Conservation (phyloP, 2,113 vertebrate species). For the Saccopteryx bilineata region DNA sequence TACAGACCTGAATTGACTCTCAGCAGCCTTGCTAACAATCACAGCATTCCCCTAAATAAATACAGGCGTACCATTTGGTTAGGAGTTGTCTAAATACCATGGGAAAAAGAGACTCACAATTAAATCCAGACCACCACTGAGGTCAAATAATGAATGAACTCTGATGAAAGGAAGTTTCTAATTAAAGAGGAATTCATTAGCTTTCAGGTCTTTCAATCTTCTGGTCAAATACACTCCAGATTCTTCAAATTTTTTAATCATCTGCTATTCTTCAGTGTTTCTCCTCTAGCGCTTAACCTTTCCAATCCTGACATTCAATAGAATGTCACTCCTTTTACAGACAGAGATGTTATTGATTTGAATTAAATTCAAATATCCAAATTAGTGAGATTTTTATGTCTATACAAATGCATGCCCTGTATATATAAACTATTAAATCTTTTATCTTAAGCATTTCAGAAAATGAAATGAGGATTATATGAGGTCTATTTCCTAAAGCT, state of each 20-base stretch:
- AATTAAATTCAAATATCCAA: not conserved
- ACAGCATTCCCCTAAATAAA: conserved; percentile 9
- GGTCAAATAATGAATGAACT: not conserved
- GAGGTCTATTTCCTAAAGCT: not conserved
- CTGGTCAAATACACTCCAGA: not conserved
- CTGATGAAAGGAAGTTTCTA: not conserved
- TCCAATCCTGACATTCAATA: not conserved
- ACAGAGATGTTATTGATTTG: not conserved
- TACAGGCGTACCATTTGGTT: not conserved
- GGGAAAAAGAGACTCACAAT: not conserved
- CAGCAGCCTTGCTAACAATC: not conserved
- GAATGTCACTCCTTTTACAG: not conserved
- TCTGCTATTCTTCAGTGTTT: not conserved
- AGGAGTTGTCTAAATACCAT: not conserved
- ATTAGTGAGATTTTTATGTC: not conserved
- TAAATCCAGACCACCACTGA: not conserved
- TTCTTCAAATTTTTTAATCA: not conserved
- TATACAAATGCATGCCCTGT: not conserved
- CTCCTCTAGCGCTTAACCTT: not conserved
- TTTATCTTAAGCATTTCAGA: not conserved
- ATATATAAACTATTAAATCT: not conserved
- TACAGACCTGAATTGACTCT: not conserved
- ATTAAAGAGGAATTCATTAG: not conserved
- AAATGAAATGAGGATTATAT: not conserved
- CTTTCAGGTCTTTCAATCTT: not conserved